These are phyloP conservation scores for Idaea straminata DNA, from an alignment of 2,888 invertebrate genomes.

Conservation along the genomic window DNA sequence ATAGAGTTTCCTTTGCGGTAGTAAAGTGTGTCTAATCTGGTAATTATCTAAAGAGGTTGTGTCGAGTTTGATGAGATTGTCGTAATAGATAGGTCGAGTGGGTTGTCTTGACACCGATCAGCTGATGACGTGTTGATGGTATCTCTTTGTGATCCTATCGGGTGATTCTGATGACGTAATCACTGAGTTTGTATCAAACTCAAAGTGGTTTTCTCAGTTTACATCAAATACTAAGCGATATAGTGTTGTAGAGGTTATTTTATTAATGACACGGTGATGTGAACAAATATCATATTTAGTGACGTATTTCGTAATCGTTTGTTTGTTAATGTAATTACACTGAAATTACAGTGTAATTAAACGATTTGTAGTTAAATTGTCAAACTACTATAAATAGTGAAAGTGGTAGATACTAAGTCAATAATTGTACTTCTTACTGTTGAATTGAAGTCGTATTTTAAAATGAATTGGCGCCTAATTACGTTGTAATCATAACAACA, in stretches of 20 bases:
- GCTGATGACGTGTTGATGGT: not conserved
- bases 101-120: not conserved
- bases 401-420: too few species aligned
- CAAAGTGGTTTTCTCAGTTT: too few species aligned
- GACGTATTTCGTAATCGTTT: too few species aligned
- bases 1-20: not conserved
- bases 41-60: not conserved
- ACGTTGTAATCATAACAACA: not conserved
- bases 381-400: too few species aligned
- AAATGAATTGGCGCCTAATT: not conserved
- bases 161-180: not conserved
- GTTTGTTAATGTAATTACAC: too few species aligned
- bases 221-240: too few species aligned
- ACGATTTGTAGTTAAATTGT: too few species aligned
- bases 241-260: too few species aligned
- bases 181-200: not conserved
- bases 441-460: not conserved
- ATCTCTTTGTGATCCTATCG: not conserved
- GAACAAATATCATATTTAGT: too few species aligned
- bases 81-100: not conserved
- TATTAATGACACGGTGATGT: too few species aligned
- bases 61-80: not conserved
- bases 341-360: too few species aligned
- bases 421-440: too few species aligned
- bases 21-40: conserved; percentile 12